Base-by-base conservation (phyloP, 2,888 invertebrate genomes). In the Anoncus sp. region DNA sequence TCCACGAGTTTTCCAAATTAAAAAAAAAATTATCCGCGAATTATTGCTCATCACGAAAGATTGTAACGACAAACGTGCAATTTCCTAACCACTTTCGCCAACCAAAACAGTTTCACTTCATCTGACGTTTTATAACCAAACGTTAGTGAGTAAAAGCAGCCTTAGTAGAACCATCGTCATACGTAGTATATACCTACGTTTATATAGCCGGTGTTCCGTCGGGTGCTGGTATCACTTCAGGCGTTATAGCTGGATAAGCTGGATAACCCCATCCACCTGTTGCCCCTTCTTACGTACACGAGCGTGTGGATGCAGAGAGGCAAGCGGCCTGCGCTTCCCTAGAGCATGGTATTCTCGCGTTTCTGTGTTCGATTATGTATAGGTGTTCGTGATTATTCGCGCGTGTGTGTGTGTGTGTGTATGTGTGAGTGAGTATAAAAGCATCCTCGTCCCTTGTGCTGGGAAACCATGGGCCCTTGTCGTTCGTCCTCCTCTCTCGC, bases 211-310 rank as follows among this genome's bases (percentile, higher is more conserved):
- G 85, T 83, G 84, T 87, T 86, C 85, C 84, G n/a, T n/a, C n/a
- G n/a, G 83, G 85, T 84, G 75, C 49, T 62, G 84, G 86, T 88
- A 89, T 90, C 89, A 89, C 88, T 88, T 86, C 87, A 87, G 87
- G 87, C 89, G 89, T 89, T 88, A 60, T 72, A 88, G 89, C 89
- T 65, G 90, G 90, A 90, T 90, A 90, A 91, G 89, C 90, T 85
- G 87, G 89, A 82, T 90, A 90, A 90, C 89, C 86, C 89, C 89
- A 88, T 90, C 91, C 91, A 90, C 90, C 90, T 91, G 91, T 90
- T 90, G 90, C 90, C 89, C 87, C 87, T 88, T 89, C 90, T 90
- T 90, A 88, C 85, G 79, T 84, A 82, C 82, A 81, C 66, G 79
- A n/a, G n/a, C n/a, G 74, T 59, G 55, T 72, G 31, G 53, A 51